These are phyloP conservation scores for Xenopus petersii DNA, from an alignment of 2,797 vertebrate species.

Conservation along the genomic window DNA sequence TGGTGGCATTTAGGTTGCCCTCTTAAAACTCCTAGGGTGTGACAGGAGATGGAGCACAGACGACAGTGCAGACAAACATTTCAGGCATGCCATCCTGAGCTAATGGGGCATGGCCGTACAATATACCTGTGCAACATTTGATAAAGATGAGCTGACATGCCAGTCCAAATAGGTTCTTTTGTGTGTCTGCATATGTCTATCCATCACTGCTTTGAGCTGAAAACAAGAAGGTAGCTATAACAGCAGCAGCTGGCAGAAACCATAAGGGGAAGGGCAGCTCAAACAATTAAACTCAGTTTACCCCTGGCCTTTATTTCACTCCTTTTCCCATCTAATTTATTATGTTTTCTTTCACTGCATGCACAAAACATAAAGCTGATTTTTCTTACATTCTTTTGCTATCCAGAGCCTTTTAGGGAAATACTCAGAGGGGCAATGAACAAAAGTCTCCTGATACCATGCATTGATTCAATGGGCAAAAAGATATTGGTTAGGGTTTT, in stretches of 20 bases:
- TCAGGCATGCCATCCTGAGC: conserved; percentile 92
- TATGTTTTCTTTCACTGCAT: conserved; percentile 65
- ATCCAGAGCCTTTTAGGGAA: conserved; percentile 64
- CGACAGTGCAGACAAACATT: conserved; percentile 89
- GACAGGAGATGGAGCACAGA: conserved; percentile 37
- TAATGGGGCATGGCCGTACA: conserved; percentile 98
- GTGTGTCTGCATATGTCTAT: conserved; percentile 86
- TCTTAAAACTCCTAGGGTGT: conserved; percentile 26
- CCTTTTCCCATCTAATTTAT: conserved; percentile 76
- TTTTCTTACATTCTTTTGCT: conserved; percentile 81
- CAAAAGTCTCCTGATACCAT: conserved; percentile 62
- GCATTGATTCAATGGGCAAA: conserved; percentile 60
- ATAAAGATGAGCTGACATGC: conserved; percentile 98
- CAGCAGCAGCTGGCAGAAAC: conserved; percentile 83
- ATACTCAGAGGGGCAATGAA: conserved; percentile 63
- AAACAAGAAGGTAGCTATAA: conserved; percentile 71
- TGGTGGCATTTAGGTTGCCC: conserved; percentile 40
- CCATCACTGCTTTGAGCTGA: conserved; percentile 83
- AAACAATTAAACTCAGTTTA: conserved; percentile 82
- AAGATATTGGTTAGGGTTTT: conserved; percentile 59
- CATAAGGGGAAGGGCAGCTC: conserved; percentile 78
- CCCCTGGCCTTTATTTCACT: conserved; percentile 82
- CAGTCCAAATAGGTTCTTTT: conserved; percentile 98
- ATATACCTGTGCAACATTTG: conserved; percentile 98
- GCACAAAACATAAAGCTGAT: conserved; percentile 65